phyloP scores from a whole-genome alignment of 2,888 invertebrate genomes.

The Pristionchus mayeri region DNA sequence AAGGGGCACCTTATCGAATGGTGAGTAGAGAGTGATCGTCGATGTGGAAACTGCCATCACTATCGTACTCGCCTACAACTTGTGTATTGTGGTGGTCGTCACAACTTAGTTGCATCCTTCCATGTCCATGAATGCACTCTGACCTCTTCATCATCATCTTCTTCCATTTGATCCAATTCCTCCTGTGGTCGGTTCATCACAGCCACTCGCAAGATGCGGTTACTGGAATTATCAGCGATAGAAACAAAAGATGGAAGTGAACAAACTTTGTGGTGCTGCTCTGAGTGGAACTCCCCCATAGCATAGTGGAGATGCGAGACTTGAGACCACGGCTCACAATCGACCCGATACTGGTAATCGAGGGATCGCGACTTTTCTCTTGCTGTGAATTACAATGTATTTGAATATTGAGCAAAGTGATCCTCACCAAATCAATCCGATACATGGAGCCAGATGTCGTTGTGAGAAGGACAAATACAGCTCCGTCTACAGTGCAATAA shows the following conservation, averaged over 20 bases:
- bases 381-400: background rate
- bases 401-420: background rate
- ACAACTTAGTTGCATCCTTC: background rate
- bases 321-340: constrained; percentile 27
- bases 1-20: constrained; percentile 7
- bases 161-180: background rate
- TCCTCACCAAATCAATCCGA: constrained; percentile 21
- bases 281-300: background rate
- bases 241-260: background rate
- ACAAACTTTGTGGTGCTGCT: background rate
- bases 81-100: too few relatives aligned
- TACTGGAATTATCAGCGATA: background rate
- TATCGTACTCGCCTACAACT: background rate
- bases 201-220: background rate
- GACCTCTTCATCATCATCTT: constrained; percentile 19
- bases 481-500: background rate
- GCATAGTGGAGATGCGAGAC: constrained; percentile 29
- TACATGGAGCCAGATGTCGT: constrained; percentile 35
- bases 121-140: background rate
- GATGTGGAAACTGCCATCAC: constrained; percentile 31
- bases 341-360: background rate
- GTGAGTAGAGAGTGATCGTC: constrained; percentile 4
- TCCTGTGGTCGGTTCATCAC: constrained; percentile 31
- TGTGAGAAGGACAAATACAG: constrained; percentile 19
- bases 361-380: background rate